These are phyloP conservation scores for Melolontha melolontha DNA, from an alignment of 2,888 invertebrate species.

Conservation along the genomic window DNA sequence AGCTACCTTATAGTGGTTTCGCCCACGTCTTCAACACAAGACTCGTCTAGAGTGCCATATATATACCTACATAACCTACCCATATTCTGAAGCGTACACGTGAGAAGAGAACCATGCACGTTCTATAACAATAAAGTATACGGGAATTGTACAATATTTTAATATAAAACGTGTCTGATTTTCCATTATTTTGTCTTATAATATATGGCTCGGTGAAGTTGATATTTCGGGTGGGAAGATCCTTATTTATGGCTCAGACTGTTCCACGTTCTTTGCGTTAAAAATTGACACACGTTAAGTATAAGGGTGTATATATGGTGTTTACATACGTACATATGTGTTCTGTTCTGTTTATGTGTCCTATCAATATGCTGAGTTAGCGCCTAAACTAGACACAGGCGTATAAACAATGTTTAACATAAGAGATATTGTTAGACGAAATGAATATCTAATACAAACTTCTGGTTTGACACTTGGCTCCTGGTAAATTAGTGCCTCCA, in stretches of 20 bases:
- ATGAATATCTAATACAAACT: conserved; percentile 53
- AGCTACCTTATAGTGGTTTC: conserved; percentile 40
- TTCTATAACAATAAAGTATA: conserved; percentile 35
- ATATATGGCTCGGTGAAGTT: conserved; percentile 41
- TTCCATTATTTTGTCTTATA: conserved; percentile 36
- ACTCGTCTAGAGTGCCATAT: conserved; percentile 37
- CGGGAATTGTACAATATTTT: conserved; percentile 34
- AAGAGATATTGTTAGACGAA: conserved; percentile 52
- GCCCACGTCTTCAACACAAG: conserved; percentile 35
- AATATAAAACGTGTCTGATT: conserved; percentile 35
- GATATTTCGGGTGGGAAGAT: conserved; percentile 43
- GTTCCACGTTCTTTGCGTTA: conserved; percentile 35
- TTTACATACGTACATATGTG: conserved; percentile 35
- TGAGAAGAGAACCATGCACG: conserved; percentile 12
- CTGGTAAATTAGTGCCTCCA: conserved; percentile 42
- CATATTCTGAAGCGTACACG: conserved; percentile 15
- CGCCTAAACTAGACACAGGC: conserved; percentile 51
- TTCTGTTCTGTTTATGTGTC: conserved; percentile 37
- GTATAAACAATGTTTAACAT: conserved; percentile 55
- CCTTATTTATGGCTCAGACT: conserved; percentile 43
- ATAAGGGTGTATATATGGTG: conserved; percentile 35
- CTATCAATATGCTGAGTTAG: conserved; percentile 46
- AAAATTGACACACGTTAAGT: conserved; percentile 42
- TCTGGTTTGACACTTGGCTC: conserved; percentile 51
- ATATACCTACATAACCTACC: conserved; percentile 36